Base-by-base conservation (phyloP, 2,888 invertebrate genomes). In the Tiliacea aurago region DNA sequence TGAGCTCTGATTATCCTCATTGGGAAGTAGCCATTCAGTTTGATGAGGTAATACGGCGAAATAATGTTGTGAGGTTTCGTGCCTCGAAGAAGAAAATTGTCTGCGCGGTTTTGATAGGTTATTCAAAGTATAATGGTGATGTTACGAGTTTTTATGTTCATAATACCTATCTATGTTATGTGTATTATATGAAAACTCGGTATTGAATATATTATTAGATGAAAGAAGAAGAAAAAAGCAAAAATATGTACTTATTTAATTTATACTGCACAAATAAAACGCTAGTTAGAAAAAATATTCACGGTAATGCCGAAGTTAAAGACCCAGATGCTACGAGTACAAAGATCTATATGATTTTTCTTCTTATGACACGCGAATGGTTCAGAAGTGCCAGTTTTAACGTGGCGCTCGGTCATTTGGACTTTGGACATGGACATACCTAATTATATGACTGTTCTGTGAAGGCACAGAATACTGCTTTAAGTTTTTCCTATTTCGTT, bases 41-140 rank as follows among this genome's bases (percentile, higher is more conserved):
- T 77, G 62, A 83, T 75, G 84, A 62, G 80, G 70, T 75, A 75
- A 84, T 81, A 62, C 11, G 41, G 13, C 41, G 20, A 65, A 71
- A 79, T 80, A 75, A 80, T 80, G 41, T 65, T 45, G 23, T 65
- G 11, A 49, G 65, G 45, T 58, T 74, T 75, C 15, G 53, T 70
- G 55, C 15, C 13, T 56, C 9, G 56, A 47, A 56, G 33, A 3
- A 70, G 51, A 67, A 83, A 74, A 83, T 56, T 65, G 43, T 63
- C 13, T 68, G 45, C 28, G 28, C 3, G 13, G 11, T 53, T 65
- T 78, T 65, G 63, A 70, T 70, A 33, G 61, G 53, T 68, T 13
- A 70, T 62, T 45, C 47, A 49, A 78, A 59, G 65, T n/a, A n/a
- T n/a, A n/a, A n/a, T 64, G 56, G 15, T 6, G 49, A 37, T 43